Percentiles rank a stretch among this genome's conserved stretches.
phyloP scores from a whole-genome alignment of 2,888 invertebrate species.

The Trichopoda pennipes region DNA sequence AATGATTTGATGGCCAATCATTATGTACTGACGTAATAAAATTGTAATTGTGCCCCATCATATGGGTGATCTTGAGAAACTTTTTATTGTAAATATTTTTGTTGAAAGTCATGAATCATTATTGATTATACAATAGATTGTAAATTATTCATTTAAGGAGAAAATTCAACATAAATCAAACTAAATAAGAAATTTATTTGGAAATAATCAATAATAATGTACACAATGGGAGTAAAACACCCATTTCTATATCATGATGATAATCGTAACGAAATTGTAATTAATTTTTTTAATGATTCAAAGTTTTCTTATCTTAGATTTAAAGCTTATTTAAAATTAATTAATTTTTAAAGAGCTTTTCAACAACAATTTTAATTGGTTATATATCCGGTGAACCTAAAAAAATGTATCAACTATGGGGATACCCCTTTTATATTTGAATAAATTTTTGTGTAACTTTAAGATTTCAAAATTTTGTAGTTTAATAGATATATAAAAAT shows the following conservation, averaged over 20 bases:
- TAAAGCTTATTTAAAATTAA: too few relatives aligned
- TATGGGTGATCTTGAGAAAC: conserved; percentile 19
- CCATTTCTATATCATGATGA: background rate
- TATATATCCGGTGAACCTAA: too few relatives aligned
- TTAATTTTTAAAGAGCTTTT: too few relatives aligned
- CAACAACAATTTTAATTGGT: too few relatives aligned
- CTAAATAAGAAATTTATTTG: conserved; percentile 16
- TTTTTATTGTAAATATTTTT: conserved; percentile 8
- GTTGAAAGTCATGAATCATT: conserved; percentile 12
- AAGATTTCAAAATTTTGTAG: too few relatives aligned
- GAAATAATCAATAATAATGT: background rate
- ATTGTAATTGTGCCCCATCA: conserved; percentile 20
- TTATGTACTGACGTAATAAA: conserved; percentile 17
- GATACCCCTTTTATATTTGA: too few relatives aligned
- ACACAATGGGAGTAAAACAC: background rate
- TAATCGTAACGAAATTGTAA: background rate
- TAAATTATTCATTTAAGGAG: background rate
- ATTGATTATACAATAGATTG: conserved; percentile 11
- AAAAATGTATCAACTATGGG: too few relatives aligned
- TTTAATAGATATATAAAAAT: too few relatives aligned
- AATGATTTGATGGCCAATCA: conserved; percentile 29
- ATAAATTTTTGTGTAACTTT: too few relatives aligned
- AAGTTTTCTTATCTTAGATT: too few relatives aligned
- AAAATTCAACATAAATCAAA: background rate
- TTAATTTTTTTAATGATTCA: too few relatives aligned